These are phyloP conservation scores for Pseudorhombus dupliciocellatus DNA, from an alignment of 2,113 vertebrate genomes.

Conservation along the genomic window DNA sequence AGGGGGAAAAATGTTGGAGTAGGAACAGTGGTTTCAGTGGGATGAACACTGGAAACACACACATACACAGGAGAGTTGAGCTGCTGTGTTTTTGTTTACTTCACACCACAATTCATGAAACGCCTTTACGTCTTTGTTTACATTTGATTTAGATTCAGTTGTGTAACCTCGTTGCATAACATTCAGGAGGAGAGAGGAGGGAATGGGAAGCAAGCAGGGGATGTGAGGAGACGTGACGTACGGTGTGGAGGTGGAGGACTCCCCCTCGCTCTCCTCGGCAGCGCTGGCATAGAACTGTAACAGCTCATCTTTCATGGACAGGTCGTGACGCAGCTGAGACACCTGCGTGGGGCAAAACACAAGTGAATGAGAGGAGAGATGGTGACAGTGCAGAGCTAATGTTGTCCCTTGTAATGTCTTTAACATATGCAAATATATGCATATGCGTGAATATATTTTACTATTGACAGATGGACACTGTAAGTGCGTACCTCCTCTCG, in stretches of 20 bases:
- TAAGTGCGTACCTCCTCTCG: slow-evolving; percentile 85
- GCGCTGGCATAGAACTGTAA: slow-evolving; percentile 96
- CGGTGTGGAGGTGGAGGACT: slow-evolving; percentile 91
- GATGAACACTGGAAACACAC: slow-evolving; percentile 83
- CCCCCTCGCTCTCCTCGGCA: slow-evolving; percentile 94
- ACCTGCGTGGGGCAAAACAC: slow-evolving; percentile 78
- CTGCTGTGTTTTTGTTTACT: neutral
- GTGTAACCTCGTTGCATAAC: neutral
- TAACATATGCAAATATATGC: no score
- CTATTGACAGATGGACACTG: neutral
- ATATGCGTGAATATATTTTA: neutral
- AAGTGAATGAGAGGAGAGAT: neutral
- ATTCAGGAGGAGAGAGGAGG: neutral
- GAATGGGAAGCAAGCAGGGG: neutral
- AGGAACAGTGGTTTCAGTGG: slow-evolving; percentile 86
- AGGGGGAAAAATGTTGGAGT: slow-evolving; percentile 91
- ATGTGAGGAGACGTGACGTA: slow-evolving; percentile 71
- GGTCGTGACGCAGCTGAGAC: slow-evolving; percentile 94
- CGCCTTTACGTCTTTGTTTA: neutral
- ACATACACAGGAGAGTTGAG: neutral
- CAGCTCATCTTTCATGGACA: slow-evolving; percentile 98
- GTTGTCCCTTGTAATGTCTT: neutral
- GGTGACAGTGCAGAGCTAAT: neutral
- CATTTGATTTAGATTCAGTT: neutral
- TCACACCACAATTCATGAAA: neutral